These are phyloP conservation scores for Ibycter americanus DNA, from an alignment of 2,797 vertebrate species.

Conservation along the genomic window DNA sequence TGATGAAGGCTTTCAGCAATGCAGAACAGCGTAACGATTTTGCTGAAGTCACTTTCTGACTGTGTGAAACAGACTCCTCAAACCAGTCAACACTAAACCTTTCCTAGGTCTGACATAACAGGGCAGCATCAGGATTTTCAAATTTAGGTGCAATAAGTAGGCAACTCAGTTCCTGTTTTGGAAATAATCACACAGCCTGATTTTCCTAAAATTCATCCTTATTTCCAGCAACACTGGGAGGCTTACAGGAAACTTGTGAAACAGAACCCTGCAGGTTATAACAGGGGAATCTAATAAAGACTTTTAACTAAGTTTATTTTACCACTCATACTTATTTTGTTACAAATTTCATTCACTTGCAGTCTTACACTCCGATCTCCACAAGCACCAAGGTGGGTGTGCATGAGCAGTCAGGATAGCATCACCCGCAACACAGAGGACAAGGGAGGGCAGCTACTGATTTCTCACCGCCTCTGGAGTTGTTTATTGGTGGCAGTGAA, in stretches of 20 bases:
- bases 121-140: neutral
- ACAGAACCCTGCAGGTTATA: neutral
- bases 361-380: neutral
- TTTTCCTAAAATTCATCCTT: neutral
- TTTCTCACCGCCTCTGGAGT: neutral
- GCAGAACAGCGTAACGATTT: neutral
- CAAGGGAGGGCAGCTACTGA: neutral
- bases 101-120: fast-evolving
- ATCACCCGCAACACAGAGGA: neutral
- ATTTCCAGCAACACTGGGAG: neutral
- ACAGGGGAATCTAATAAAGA: neutral
- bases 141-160: neutral
- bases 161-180: neutral
- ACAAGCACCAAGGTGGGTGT: neutral
- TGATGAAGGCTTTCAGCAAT: neutral
- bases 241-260: neutral
- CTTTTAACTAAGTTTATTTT: neutral
- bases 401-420: neutral
- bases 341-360: too few relatives aligned
- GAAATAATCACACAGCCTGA: fast-evolving
- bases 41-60: neutral
- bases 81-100: neutral
- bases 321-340: neutral
- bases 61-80: neutral
- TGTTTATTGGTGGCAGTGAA: neutral